Base-by-base conservation (phyloP, 2,888 invertebrate genomes). In the Syritta pipiens region DNA sequence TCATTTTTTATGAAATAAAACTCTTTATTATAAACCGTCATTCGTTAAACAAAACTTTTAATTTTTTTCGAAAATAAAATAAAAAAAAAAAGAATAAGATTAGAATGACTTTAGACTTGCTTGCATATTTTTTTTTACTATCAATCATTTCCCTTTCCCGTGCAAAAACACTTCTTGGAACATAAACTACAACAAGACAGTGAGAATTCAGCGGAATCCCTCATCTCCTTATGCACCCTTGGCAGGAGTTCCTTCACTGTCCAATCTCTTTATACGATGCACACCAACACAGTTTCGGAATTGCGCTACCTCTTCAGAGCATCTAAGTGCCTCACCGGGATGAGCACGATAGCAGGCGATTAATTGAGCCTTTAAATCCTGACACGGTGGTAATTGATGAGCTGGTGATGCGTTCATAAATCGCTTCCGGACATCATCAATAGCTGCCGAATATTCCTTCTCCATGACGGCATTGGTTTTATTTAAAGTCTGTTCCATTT, bases 221-320 rank as follows among this genome's bases (percentile, higher is more conserved):
- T 6, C 28, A 7, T 4, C 4, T 6, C 3, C 1, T 65, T 59
- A 77, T 19, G 72, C 72, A 35, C 60, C 77, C 14, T 65, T 77
- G 7, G 67, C 77, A 17, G 77, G 9, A 1, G 3, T 26, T 6
- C 42, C 14, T 37, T 72, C 60, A 22, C n/a, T 48, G 6, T 83
- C 87, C 72, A 90, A 86, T 57, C 89, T 84, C 4, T 85, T 85
- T n/a, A 90, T 87, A 67, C 92, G 90, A 83, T 90, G 90, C 82
- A 89, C 85, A 84, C 91, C 91, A 10, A 93, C 92, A 83, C 93
- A 93, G 82, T 90, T 89, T 53, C 90, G 90, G 86, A 93, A 93
- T 72, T 90, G 90, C 83, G 91, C 88, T 0, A 93, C 92, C 83
- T 92, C 89, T 77, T 90, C 90, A 1, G 91, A 89, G 87, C 93